phyloP scores from a whole-genome alignment of 2,797 vertebrate species.

The Myiotriccus ornatus region DNA sequence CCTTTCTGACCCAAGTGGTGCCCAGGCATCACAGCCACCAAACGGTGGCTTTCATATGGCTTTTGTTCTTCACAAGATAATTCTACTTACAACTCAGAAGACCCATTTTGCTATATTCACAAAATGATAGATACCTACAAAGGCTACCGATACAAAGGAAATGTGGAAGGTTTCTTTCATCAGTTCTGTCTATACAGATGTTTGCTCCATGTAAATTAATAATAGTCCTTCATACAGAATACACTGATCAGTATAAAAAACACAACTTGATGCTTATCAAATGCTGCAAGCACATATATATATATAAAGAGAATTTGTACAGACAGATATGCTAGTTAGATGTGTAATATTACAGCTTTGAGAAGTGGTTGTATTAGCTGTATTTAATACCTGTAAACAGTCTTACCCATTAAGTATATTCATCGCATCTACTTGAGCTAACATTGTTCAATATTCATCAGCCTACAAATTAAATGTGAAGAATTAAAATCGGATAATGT shows the following conservation, averaged over 20 bases:
- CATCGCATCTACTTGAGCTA: background rate
- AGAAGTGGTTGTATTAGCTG: background rate
- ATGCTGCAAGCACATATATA: background rate
- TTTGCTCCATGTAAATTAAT: background rate
- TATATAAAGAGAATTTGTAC: background rate
- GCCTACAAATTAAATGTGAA: conserved; percentile 31
- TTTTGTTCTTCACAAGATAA: background rate
- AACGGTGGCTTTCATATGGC: background rate
- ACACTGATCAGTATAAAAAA: background rate
- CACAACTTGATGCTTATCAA: background rate
- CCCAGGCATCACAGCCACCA: background rate
- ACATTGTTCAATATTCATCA: background rate
- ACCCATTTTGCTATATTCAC: background rate
- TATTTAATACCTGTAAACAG: background rate
- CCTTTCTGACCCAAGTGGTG: accelerated
- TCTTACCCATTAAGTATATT: background rate
- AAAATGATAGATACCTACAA: background rate
- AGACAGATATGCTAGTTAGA: background rate
- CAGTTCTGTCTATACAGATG: accelerated
- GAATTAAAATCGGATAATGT: conserved; percentile 29
- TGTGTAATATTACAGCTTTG: background rate
- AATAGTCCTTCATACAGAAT: background rate
- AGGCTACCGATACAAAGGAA: background rate
- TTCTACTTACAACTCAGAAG: background rate
- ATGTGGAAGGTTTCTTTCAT: background rate